These are phyloP conservation scores for Porites lobata DNA, from an alignment of 92 coral and sea anemone species.

Conservation along the genomic window DNA sequence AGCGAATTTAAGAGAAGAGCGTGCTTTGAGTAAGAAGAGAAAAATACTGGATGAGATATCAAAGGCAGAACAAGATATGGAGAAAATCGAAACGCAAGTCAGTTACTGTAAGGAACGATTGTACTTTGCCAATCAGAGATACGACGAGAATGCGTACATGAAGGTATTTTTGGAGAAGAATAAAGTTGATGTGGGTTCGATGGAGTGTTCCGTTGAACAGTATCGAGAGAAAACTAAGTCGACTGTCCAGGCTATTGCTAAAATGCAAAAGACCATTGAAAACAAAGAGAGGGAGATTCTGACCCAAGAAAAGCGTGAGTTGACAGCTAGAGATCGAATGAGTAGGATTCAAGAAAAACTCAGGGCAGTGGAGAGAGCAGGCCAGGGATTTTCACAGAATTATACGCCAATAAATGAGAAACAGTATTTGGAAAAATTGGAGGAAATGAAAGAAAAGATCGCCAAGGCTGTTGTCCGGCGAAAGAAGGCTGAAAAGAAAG, in stretches of 20 bases:
- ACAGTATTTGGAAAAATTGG: conserved; percentile 46
- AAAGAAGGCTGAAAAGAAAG: conserved; percentile 44
- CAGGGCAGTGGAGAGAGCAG: conserved; percentile 53
- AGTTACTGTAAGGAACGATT: conserved; percentile 63
- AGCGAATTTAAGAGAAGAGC: conserved; percentile 54
- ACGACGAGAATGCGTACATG: conserved; percentile 62
- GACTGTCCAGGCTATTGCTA: conserved; percentile 43
- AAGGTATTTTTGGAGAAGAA: conserved; percentile 61
- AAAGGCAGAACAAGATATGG: conserved; percentile 53
- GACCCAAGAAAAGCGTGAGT: conserved; percentile 52
- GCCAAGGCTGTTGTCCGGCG: conserved; percentile 34
- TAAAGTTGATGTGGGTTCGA: conserved; percentile 60
- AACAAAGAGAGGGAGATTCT: conserved; percentile 44
- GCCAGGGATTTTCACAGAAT: conserved; percentile 23
- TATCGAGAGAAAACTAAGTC: conserved; percentile 17
- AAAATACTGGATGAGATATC: conserved; percentile 64
- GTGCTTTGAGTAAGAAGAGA: conserved; percentile 59
- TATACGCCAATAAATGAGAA: conserved; percentile 64
- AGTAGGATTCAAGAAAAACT: conserved; percentile 62
- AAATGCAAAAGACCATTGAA: conserved; percentile 55
- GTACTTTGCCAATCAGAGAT: conserved; percentile 58
- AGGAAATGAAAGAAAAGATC: conserved; percentile 30
- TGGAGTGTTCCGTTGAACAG: conserved; percentile 43
- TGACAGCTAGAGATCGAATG: conserved; percentile 34
- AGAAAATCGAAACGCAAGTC: conserved; percentile 58